Percentiles rank a stretch among this genome's conserved stretches.
These are phyloP conservation scores for Cervus canadensis DNA, from an alignment of 2,113 vertebrate genomes.

Conservation along the genomic window DNA sequence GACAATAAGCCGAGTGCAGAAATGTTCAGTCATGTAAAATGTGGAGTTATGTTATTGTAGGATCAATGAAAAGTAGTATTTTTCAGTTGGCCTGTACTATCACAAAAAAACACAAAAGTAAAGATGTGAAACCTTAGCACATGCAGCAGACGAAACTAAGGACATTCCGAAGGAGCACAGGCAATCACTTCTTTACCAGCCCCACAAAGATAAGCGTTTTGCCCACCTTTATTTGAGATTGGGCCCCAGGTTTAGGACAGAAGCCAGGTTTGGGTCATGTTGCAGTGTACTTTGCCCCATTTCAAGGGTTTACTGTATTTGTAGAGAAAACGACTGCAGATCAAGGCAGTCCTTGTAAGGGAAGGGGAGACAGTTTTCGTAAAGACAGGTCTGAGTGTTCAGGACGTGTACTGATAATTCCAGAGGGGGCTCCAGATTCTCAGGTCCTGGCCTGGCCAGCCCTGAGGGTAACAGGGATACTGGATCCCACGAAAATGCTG, in stretches of 20 bases:
- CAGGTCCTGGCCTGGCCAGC: background rate
- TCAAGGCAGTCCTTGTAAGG: background rate
- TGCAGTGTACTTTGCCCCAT: background rate
- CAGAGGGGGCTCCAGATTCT: background rate
- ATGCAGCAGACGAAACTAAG: background rate
- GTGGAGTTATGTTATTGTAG: background rate
- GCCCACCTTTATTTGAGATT: background rate
- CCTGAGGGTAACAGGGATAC: background rate
- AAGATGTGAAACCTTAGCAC: background rate
- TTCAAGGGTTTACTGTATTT: conserved; percentile 21
- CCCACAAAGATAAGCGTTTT: background rate
- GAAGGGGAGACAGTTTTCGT: background rate
- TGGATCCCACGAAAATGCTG: background rate
- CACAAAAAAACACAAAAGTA: background rate
- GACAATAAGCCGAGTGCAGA: background rate
- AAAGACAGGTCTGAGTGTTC: background rate
- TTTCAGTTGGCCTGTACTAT: background rate
- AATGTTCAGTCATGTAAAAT: background rate
- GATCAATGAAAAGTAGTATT: background rate
- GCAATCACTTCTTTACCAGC: background rate
- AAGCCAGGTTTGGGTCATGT: background rate
- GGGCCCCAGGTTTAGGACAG: background rate
- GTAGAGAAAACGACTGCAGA: conserved; percentile 4
- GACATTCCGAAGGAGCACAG: fast-evolving
- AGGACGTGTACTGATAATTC: background rate